These are phyloP conservation scores for Erebia epiphron DNA, from an alignment of 2,888 invertebrate species.

Conservation along the genomic window DNA sequence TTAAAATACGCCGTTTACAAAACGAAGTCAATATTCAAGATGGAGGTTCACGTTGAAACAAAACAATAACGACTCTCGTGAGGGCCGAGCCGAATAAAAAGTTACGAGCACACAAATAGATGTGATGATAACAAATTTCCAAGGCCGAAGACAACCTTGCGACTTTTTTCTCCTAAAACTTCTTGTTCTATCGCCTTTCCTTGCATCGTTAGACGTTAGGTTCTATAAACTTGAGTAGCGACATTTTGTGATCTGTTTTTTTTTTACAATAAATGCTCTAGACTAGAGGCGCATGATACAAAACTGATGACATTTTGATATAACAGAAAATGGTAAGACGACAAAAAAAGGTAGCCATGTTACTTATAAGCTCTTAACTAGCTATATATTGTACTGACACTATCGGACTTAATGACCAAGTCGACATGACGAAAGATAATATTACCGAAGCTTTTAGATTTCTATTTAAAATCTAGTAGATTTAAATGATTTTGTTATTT, in stretches of 20 bases:
- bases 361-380: no score
- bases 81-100: constrained; percentile 50
- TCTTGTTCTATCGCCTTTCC: not conserved
- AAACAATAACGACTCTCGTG: constrained; percentile 27
- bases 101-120: constrained; percentile 57
- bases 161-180: not conserved
- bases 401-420: no score
- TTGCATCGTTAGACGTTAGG: no score
- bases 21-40: constrained; percentile 24
- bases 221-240: not conserved
- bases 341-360: no score
- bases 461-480: no score
- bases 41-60: constrained; percentile 16
- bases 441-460: no score
- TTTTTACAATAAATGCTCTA: not conserved
- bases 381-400: no score
- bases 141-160: not conserved
- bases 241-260: not conserved
- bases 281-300: no score
- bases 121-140: constrained; percentile 38
- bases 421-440: no score
- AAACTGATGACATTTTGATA: no score
- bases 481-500: no score
- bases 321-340: no score
- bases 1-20: constrained; percentile 17